Evolutionary conservation across 1,140 invertebrate species (phyloP), one percentile per base, ranked within the genome.

Genomic region (Maconellicoccus hirsutus): DNA sequence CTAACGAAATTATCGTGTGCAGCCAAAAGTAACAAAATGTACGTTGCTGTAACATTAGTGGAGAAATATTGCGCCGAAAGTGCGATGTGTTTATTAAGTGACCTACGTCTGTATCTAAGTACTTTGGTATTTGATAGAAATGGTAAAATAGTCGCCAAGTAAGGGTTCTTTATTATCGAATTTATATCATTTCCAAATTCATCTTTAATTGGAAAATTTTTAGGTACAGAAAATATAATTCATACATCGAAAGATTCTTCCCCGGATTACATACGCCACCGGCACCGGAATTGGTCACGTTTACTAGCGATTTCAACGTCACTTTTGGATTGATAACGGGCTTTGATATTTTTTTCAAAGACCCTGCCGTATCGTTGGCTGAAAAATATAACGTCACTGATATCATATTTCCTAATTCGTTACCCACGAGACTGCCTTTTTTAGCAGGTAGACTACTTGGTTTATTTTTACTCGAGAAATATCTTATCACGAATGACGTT

Each of bases 231-330:
- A 94, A 94, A 77, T 84, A 83, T 10, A 86, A 92, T 79, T 77
- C 91, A 0, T 90, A 85, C 72, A 78, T 80, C 25, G 89, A 86
- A 77, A 25, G 72, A 0, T 77, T 78, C 6, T 16, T 66, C 4
- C 25, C 25, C 6, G 61, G 61, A 66, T 78, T 84, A 10, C 82
- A 83, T 59, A 79, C 76, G n/a, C 84, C 86, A 21, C 71, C 75
- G 16, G 73, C 77, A 72, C 78, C 83, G 8, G 80, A 86, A 72
- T 39, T 82, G 0, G 78, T 81, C 0, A 83, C 78, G 4, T 93
- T 94, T 73, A 78, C 80, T 4, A 93, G 91, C 0, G 89, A 92
- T 77, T 94, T 94, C 75, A 86, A 87, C 7, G 89, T 91, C 0
- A 86, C 81, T 14, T 94, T 96, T 77, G 92, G 90, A 0, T 78